Base-by-base conservation (phyloP, 2,888 invertebrate genomes). In the Adineta ricciae region DNA sequence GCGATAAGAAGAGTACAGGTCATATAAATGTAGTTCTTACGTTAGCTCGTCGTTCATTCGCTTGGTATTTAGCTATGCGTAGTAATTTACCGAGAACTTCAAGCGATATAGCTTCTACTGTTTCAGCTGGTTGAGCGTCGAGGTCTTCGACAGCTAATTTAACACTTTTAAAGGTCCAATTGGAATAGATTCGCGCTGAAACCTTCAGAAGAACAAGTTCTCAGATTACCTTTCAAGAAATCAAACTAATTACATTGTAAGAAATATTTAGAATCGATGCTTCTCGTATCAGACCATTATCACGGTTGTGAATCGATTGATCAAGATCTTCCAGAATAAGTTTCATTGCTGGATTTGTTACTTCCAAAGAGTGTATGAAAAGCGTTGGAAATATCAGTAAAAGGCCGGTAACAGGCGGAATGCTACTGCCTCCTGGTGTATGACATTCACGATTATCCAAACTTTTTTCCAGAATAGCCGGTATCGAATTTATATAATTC, bases 111-210 rank as follows among this genome's bases (percentile, higher is more conserved):
- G 78, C 41, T 78, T 78, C 78, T 41, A n/a, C 14, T 24, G 78
- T 78, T 41, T 78, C 78, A 24, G 78, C 78, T 11, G 78, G 78
- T 41, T 78, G 78, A 24, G 78, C 78, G 41, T 78, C 78, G 41
- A 78, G 78, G n/a, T 78, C 78, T 41, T 78, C 78, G 11, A 78
- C 78, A 78, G 78, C 78, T 41, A 78, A 41, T 78, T 78, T 78
- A n/a, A 78, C 41, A 78, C 78, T 41, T 78, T 41, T 78, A 32
- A 41, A 78, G 24, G 78, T 24, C 78, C 78, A 78, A 41, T 78
- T 78, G 14, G 78, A 41, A 78, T 78, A 78, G 11, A 41, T 9
- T 11, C 78, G 24, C n/a, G 41, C 2, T 2, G 38, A 2, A 41
- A 78, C 41, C 78, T 78, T 36, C 8, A 78, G 2, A 9, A n/a